A percentile compares a stretch with the other conserved stretches of the same genome.
These are phyloP conservation scores for Aplocera efformata DNA, from an alignment of 2,888 invertebrate genomes.

Conservation along the genomic window DNA sequence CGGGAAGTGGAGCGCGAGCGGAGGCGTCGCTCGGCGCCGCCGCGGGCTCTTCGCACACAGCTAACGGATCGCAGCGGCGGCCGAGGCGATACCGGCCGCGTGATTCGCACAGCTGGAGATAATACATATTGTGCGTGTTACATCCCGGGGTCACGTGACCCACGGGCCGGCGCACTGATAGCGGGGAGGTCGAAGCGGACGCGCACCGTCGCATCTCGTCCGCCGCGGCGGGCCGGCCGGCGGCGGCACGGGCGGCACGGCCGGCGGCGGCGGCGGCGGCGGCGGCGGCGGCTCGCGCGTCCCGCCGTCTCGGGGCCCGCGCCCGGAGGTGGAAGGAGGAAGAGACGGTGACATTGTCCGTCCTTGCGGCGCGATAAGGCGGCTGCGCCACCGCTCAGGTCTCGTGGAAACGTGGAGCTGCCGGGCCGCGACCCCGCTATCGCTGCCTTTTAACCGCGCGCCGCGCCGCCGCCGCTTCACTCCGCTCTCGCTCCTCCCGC, in stretches of 20 bases:
- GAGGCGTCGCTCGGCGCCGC: no score
- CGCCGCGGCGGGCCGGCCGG: not conserved
- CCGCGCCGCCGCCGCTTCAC: constrained; percentile 46
- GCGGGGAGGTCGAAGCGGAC: constrained; percentile 41
- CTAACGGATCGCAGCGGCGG: not conserved
- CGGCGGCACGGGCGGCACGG: constrained; percentile 1
- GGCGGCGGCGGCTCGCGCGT: not conserved
- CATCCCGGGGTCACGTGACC: constrained; percentile 20
- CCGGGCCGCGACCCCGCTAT: constrained; percentile 63
- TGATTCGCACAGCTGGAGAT: constrained; percentile 16
- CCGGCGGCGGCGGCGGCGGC: constrained; percentile 2
- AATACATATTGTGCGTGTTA: constrained; percentile 14
- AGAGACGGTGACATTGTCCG: constrained; percentile 63
- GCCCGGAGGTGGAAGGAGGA: constrained; percentile 27
- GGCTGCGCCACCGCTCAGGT: constrained; percentile 39
- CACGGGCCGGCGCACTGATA: constrained; percentile 14
- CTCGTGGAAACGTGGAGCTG: constrained; percentile 53
- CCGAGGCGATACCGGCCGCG: constrained; percentile 12
- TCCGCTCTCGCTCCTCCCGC: constrained; percentile 46
- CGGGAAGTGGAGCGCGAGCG: not conserved
- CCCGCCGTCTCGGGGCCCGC: constrained; percentile 12
- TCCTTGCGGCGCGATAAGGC: constrained; percentile 61
- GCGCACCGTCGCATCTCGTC: constrained; percentile 8
- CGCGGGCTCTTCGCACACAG: not conserved
- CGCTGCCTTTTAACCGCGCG: constrained; percentile 60